Evolutionary conservation across 2,797 vertebrate species (phyloP), one percentile per base, ranked within the genome.

Genomic region (Zalophus californianus): DNA sequence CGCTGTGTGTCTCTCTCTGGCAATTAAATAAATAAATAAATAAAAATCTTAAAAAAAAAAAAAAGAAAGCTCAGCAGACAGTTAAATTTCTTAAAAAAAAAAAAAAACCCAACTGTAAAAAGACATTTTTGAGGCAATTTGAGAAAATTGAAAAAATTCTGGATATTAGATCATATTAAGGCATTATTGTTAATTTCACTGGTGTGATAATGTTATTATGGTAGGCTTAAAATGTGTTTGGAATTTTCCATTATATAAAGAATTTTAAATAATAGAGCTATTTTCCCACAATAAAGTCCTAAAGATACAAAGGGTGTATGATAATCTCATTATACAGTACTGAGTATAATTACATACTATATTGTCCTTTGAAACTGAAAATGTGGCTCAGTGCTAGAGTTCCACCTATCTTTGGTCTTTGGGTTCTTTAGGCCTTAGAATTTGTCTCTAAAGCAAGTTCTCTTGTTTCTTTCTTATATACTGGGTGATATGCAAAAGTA

Each of bases 101-200:
- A 38, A 38, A 38, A 38, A 94, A 94, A 58, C n/a, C n/a, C 15
- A 72, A 60, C 16, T 75, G 20, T 95, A 82, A 93, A 84, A 92
- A 32, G 25, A 44, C 6, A 82, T 78, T 80, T 84, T 87, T 91
- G 13, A 95, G 58, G 64, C 38, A 92, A 62, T 27, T 96, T 62
- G 25, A 87, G 80, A 86, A 94, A 93, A 77, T 4, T 48, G 32
- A 80, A 94, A 41, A 66, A 29, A 93, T 13, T 93, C 50, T 96
- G 4, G 18, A 73, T 93, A 89, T 80, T 93, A 75, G 16, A 72
- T 91, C 85, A 87, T 23, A 93, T 41, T 83, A 90, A 90, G 29
- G 29, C 64, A 93, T 96, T 90, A 86, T 68, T 92, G 32, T 94
- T 95, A 14, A 92, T 72, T 87, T 77, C 88, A 82, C 64, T 64